phyloP scores from a whole-genome alignment of 2,797 vertebrate species.

The Rhabdophis nuchalis region DNA sequence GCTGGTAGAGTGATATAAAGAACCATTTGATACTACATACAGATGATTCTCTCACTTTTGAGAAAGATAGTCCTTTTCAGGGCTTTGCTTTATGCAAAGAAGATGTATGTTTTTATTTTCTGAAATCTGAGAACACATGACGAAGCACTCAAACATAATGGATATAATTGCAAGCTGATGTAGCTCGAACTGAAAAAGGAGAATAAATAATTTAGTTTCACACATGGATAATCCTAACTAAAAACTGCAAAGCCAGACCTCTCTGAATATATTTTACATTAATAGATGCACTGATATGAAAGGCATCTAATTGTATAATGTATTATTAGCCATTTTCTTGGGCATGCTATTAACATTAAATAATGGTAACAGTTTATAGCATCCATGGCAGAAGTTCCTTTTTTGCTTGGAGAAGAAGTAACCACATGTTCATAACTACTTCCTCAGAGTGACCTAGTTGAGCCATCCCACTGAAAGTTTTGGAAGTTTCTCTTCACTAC shows the following conservation, averaged over 20 bases:
- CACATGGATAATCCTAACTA: constrained; percentile 67
- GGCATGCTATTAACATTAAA: constrained; percentile 77
- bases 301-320: constrained; percentile 77
- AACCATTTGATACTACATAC: constrained; percentile 7
- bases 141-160: constrained; percentile 69
- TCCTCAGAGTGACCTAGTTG: constrained; percentile 17
- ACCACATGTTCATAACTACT: constrained; percentile 5
- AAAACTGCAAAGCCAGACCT: constrained; percentile 71
- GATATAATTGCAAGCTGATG: constrained; percentile 72
- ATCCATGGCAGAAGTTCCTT: constrained; percentile 67
- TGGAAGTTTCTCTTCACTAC: background rate
- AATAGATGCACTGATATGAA: constrained; percentile 76
- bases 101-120: constrained; percentile 55
- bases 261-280: constrained; percentile 72
- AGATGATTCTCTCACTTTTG: background rate
- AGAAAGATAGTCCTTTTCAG: constrained; percentile 15
- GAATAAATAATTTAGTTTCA: constrained; percentile 75
- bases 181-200: constrained; percentile 63
- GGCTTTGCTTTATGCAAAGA: constrained; percentile 27
- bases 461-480: constrained; percentile 42
- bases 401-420: constrained; percentile 61
- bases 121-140: constrained; percentile 58
- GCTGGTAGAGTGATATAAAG: background rate
- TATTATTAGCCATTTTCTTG: constrained; percentile 76
- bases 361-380: constrained; percentile 74